Percentiles rank a stretch among this genome's conserved stretches.
phyloP scores from a whole-genome alignment of 2,797 vertebrate genomes.

The Squalus acanthias region DNA sequence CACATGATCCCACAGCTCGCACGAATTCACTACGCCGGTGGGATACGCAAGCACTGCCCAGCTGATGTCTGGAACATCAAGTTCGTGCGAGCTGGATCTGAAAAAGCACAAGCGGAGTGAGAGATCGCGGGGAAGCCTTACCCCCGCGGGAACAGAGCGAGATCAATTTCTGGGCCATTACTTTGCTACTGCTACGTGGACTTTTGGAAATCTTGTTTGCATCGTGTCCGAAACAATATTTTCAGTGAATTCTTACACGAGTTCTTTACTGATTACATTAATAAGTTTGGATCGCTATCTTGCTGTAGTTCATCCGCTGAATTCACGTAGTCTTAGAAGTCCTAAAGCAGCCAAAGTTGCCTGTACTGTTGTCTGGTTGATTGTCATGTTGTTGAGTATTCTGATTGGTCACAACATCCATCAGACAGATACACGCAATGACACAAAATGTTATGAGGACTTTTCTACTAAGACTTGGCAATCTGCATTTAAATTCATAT shows the following conservation, averaged over 20 bases:
- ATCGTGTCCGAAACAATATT: background rate
- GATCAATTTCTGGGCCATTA: background rate
- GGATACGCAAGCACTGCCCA: too few species aligned
- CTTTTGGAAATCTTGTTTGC: background rate
- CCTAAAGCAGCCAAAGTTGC: conserved; percentile 45
- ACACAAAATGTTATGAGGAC: background rate
- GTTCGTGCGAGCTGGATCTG: too few species aligned
- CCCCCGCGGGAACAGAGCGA: too few species aligned
- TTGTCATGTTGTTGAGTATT: conserved; percentile 43
- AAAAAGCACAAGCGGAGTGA: too few species aligned
- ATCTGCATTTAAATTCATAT: background rate
- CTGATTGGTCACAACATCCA: background rate
- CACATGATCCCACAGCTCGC: too few species aligned
- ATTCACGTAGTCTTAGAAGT: conserved; percentile 42
- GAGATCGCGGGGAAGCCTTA: too few species aligned
- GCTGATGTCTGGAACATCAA: too few species aligned
- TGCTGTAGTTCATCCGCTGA: background rate
- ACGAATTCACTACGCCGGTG: too few species aligned
- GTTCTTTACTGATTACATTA: background rate
- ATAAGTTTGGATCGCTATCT: background rate
- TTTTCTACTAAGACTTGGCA: background rate
- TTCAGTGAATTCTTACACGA: background rate
- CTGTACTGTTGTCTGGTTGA: conserved; percentile 45
- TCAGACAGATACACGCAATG: rapidly evolving
- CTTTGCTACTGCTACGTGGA: background rate